A percentile compares a stretch with the other conserved stretches of the same genome.
Conservation (phyloP, 2,797 vertebrate genomes). For the Enteromius viviparus region DNA sequence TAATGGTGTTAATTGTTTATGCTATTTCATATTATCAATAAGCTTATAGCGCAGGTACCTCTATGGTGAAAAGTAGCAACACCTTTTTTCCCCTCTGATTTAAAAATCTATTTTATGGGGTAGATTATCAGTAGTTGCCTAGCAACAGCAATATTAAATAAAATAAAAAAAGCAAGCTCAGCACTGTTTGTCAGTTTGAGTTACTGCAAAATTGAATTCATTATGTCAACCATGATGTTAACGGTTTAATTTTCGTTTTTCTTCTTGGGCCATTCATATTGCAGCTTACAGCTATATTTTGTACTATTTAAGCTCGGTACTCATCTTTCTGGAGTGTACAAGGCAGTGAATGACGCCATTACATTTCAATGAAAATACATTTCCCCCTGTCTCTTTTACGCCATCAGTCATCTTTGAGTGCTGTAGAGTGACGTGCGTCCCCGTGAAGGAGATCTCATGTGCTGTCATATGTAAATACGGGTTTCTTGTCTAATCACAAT, state of each 20-base stretch:
- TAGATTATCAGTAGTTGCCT: background rate
- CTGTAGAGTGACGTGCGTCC: conserved; percentile 56
- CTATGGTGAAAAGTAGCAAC: background rate
- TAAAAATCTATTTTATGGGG: background rate
- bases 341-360: background rate
- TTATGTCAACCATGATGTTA: background rate
- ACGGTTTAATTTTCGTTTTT: background rate
- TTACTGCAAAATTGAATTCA: background rate
- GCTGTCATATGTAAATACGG: conserved; percentile 57
- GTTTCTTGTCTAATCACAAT: conserved; percentile 33
- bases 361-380: background rate
- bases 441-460: conserved; percentile 64
- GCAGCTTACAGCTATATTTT: background rate
- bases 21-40: background rate
- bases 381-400: background rate
- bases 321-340: background rate
- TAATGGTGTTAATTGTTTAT: background rate
- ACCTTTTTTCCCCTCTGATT: background rate
- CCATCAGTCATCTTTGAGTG: conserved; percentile 17
- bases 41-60: background rate
- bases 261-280: background rate
- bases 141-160: background rate
- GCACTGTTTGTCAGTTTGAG: background rate
- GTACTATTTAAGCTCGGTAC: background rate
- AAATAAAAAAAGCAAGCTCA: background rate